Conservation (phyloP, 1,140 invertebrate genomes). For the Phthorimaea operculella region DNA sequence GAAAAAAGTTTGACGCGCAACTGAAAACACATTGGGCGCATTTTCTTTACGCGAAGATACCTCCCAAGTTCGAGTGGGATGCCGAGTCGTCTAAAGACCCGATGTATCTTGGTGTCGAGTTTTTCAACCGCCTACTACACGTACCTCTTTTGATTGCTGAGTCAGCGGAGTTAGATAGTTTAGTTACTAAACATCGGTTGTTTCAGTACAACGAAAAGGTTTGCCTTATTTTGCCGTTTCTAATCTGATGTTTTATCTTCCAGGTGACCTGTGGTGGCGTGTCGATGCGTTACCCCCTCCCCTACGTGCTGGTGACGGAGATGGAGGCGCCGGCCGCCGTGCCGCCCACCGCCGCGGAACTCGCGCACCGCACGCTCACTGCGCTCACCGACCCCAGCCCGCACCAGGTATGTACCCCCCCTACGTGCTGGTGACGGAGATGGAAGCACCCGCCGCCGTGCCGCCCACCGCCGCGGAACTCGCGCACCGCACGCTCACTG, state of each 20-base stretch:
- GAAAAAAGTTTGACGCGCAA: too few species aligned
- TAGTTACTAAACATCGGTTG: too few species aligned
- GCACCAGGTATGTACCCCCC: conserved; percentile 70
- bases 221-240: too few species aligned
- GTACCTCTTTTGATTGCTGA: too few species aligned
- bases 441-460: conserved; percentile 73
- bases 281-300: conserved; percentile 93
- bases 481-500: conserved; percentile 28
- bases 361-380: conserved; percentile 26
- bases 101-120: too few species aligned
- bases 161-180: too few species aligned
- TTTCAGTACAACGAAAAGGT: too few species aligned
- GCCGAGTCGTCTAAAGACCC: too few species aligned
- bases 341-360: conserved; percentile 3
- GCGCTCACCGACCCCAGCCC: conserved; percentile 40
- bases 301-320: conserved; percentile 92
- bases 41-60: too few species aligned
- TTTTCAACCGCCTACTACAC: too few species aligned
- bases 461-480: conserved; percentile 4
- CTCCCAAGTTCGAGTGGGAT: too few species aligned
- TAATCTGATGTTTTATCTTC: background rate
- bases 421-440: conserved; percentile 92
- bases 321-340: conserved; percentile 74
- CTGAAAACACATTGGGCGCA: too few species aligned
- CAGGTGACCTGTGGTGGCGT: conserved; percentile 84